Evolutionary conservation across 2,113 vertebrate genomes (phyloP).

Genomic region (Pardalotus punctatus): DNA sequence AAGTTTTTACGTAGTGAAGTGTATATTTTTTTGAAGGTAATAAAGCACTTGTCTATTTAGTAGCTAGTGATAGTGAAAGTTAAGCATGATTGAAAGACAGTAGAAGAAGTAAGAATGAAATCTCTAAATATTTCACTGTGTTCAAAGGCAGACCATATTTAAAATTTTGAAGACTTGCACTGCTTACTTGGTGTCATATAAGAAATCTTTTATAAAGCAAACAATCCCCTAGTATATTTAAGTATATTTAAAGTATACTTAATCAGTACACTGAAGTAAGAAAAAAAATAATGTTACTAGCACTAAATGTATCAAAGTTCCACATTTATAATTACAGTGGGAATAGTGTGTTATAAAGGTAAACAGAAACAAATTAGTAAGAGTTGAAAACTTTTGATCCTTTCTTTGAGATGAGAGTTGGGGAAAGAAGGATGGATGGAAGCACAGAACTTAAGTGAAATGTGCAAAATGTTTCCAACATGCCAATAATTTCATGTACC

Average conservation of each 20-base stretch:
- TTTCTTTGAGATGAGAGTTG: neutral
- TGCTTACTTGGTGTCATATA: neutral
- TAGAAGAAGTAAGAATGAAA: neutral
- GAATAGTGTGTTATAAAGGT: neutral
- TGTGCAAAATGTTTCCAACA: neutral
- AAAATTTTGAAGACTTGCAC: neutral
- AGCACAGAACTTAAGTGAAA: neutral
- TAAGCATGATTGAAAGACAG: neutral
- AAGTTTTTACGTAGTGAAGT: neutral
- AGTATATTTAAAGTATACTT: neutral
- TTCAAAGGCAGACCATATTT: neutral
- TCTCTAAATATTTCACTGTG: neutral
- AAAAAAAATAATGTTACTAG: neutral
- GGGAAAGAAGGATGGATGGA: neutral
- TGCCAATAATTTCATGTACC: neutral
- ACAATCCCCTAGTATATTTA: neutral
- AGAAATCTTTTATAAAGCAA: neutral
- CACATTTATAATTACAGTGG: neutral
- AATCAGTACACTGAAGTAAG: neutral
- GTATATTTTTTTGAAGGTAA: neutral
- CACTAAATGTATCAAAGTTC: neutral
- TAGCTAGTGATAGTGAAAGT: neutral
- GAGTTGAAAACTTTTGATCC: constrained; percentile 34
- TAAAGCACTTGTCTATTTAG: neutral
- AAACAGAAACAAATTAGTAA: neutral